phyloP scores from a whole-genome alignment of 2,797 vertebrate species.

The Saxicola maurus region DNA sequence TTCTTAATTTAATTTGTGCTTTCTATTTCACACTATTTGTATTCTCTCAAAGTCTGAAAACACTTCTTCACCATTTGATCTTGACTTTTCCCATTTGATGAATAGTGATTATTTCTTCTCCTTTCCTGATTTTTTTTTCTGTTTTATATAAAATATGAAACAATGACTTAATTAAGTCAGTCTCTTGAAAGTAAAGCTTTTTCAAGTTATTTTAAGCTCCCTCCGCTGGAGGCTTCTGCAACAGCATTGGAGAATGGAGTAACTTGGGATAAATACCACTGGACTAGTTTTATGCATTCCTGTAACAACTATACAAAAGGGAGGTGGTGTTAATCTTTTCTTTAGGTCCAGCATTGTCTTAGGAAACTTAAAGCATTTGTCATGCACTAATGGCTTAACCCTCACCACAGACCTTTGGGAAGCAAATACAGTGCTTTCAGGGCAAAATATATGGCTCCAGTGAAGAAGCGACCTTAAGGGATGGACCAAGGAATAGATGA shows the following conservation, averaged over 20 bases:
- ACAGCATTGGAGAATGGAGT: conserved; percentile 12
- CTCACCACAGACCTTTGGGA: background rate
- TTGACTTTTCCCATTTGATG: background rate
- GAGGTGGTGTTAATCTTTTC: background rate
- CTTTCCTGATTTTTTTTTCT: background rate
- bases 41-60: conserved; percentile 25
- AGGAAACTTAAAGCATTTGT: background rate
- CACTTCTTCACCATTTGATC: background rate
- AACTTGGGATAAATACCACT: background rate
- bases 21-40: conserved; percentile 8
- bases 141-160: background rate
- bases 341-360: background rate
- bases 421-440: background rate
- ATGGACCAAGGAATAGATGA: background rate
- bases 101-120: conserved; percentile 4
- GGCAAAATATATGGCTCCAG: background rate
- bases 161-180: conserved; percentile 25
- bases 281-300: background rate
- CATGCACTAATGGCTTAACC: background rate
- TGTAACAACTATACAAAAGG: background rate
- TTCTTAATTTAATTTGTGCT: conserved; percentile 41
- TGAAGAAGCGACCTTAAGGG: background rate
- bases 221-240: conserved; percentile 50
- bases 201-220: conserved; percentile 39
- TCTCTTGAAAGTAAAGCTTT: background rate